Evolutionary conservation across 2,888 invertebrate genomes (phyloP).

Genomic region (Cartodere bifasciata): DNA sequence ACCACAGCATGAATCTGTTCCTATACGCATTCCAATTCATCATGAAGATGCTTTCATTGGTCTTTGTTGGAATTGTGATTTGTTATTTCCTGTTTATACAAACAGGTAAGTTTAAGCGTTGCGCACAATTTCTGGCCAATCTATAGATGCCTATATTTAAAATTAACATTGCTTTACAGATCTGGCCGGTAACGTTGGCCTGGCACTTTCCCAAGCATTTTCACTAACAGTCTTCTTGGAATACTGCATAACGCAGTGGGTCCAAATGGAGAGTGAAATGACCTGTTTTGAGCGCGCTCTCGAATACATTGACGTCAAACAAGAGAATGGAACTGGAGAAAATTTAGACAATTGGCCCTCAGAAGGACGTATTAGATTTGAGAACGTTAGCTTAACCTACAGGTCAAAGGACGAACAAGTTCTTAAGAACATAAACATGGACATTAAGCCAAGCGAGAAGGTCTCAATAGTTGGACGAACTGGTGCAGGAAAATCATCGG

Average conservation of each 20-base stretch:
- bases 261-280: constrained; percentile 56
- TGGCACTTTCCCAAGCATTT: constrained; percentile 31
- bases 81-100: constrained; percentile 16
- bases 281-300: constrained; percentile 76
- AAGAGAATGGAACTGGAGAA: constrained; percentile 37
- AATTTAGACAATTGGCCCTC: constrained; percentile 52
- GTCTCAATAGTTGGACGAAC: constrained; percentile 79
- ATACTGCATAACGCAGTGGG: constrained; percentile 63
- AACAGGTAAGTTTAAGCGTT: constrained; percentile 18
- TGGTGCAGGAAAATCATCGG: constrained; percentile 64
- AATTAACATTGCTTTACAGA: constrained; percentile 6
- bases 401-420: constrained; percentile 61
- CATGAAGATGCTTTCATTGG: constrained; percentile 22
- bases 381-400: constrained; percentile 59
- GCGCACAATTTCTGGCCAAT: too few relatives aligned
- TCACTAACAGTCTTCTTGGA: constrained; percentile 47
- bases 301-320: constrained; percentile 26
- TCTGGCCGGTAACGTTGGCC: constrained; percentile 28
- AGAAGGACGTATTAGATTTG: constrained; percentile 54
- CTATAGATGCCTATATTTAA: too few relatives aligned
- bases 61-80: constrained; percentile 18
- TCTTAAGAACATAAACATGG: constrained; percentile 55
- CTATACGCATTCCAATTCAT: constrained; percentile 26
- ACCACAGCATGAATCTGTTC: constrained; percentile 25
- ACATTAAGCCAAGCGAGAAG: constrained; percentile 55